phyloP scores from a whole-genome alignment of 2,113 vertebrate genomes.

The Cottus gobio region DNA sequence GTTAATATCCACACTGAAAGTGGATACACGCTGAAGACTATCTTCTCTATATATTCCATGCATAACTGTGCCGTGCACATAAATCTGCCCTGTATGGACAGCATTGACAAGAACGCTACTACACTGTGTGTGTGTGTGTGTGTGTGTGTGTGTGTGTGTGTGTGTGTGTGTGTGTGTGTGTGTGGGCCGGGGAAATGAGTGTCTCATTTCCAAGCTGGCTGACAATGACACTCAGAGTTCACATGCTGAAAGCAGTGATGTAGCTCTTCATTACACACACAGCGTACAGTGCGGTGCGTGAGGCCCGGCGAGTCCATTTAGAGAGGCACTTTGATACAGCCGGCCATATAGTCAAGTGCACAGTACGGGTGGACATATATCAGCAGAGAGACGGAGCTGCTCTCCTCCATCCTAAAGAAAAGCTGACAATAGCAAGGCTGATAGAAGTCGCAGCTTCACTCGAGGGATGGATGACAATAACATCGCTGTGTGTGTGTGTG shows the following conservation, averaged over 20 bases:
- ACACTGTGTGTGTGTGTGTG: constrained; percentile 12
- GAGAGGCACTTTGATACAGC: constrained; percentile 46
- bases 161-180: neutral
- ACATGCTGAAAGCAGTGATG: constrained; percentile 36
- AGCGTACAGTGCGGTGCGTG: constrained; percentile 33
- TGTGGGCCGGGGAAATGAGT: constrained; percentile 47
- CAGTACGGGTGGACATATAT: constrained; percentile 49
- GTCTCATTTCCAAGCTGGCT: constrained; percentile 42
- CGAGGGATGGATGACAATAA: constrained; percentile 64
- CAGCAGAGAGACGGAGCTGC: constrained; percentile 41
- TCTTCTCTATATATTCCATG: constrained; percentile 26
- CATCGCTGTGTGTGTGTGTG: constrained; percentile 49
- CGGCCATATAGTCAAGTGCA: constrained; percentile 29
- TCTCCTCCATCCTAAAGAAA: constrained; percentile 45
- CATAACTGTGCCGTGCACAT: constrained; percentile 38
- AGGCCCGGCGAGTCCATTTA: constrained; percentile 47
- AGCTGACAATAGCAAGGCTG: constrained; percentile 69
- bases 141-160: constrained; percentile 29
- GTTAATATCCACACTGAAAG: constrained; percentile 48
- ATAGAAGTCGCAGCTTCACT: constrained; percentile 61
- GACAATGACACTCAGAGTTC: constrained; percentile 55
- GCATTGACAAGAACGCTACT: constrained; percentile 28
- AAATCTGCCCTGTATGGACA: constrained; percentile 40
- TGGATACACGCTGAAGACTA: constrained; percentile 5
- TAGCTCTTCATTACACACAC: constrained; percentile 53